phyloP scores from a whole-genome alignment of 1,140 invertebrate genomes.

The Zaprionus camerounensis region DNA sequence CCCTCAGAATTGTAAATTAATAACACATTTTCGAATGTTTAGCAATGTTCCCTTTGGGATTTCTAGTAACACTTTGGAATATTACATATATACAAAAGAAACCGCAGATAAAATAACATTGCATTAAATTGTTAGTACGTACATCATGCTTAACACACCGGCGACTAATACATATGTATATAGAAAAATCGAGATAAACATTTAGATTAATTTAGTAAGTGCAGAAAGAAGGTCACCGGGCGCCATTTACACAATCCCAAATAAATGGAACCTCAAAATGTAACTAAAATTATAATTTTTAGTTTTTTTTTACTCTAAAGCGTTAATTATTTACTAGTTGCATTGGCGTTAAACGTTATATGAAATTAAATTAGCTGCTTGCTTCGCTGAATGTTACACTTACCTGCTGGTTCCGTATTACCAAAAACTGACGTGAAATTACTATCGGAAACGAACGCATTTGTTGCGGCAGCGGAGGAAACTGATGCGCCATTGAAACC shows the following conservation, averaged over 20 bases:
- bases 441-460: conserved; percentile 93
- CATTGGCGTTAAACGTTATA: conserved; percentile 50
- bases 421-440: conserved; percentile 94
- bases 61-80: conserved; percentile 1
- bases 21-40: background rate
- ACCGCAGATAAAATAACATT: background rate
- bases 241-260: conserved; percentile 10
- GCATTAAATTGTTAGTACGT: conserved; percentile 37
- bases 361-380: conserved; percentile 36
- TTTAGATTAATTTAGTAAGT: conserved; percentile 2
- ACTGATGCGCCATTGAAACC: conserved; percentile 85
- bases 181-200: conserved; percentile 17
- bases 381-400: conserved; percentile 68
- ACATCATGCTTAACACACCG: conserved; percentile 37
- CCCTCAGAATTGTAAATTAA: conserved; percentile 1
- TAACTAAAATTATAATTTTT: conserved; percentile 10
- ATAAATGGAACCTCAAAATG: conserved; percentile 9
- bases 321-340: conserved; percentile 17
- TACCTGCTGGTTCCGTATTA: conserved; percentile 90
- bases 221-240: conserved; percentile 3
- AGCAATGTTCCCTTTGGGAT: conserved; percentile 4
- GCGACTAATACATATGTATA: conserved; percentile 14
- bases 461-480: conserved; percentile 87
- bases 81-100: conserved; percentile 10
- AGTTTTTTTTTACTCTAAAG: conserved; percentile 17